A percentile compares a stretch with the other conserved stretches of the same genome.
Conservation (phyloP, 2,888 invertebrate genomes). For the Sesia apiformis region DNA sequence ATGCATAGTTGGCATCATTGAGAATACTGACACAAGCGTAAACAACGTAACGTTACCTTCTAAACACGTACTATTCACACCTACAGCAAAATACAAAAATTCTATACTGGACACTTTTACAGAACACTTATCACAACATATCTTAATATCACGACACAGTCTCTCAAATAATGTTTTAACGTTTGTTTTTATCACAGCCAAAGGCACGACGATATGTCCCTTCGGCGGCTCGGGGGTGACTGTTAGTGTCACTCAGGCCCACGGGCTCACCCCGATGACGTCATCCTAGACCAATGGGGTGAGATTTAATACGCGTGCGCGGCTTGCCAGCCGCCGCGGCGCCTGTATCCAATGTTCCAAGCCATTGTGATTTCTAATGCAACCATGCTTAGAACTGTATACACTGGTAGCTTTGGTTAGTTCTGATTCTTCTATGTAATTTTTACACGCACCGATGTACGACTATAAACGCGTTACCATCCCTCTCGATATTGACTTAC, state of each 20-base stretch:
- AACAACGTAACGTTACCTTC: constrained; percentile 29
- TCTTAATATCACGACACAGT: constrained; percentile 21
- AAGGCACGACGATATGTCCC: constrained; percentile 40
- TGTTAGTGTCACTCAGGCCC: constrained; percentile 64
- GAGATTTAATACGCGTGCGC: constrained; percentile 57
- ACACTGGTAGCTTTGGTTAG: constrained; percentile 45
- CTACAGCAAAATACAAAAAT: not conserved
- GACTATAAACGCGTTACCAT: constrained; percentile 18
- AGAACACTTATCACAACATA: constrained; percentile 1
- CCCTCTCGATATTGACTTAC: constrained; percentile 27
- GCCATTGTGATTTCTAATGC: constrained; percentile 9
- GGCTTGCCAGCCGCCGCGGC: constrained; percentile 57
- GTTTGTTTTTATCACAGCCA: constrained; percentile 49
- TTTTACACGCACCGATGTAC: constrained; percentile 28
- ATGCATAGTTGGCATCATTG: constrained; percentile 41
- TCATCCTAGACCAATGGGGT: constrained; percentile 70
- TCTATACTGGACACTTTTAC: not conserved
- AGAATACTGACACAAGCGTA: constrained; percentile 41
- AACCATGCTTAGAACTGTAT: constrained; percentile 18
- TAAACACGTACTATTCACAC: not conserved
- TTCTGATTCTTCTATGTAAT: constrained; percentile 14
- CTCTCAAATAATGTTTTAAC: constrained; percentile 25
- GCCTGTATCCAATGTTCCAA: constrained; percentile 39
- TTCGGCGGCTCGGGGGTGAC: constrained; percentile 60
- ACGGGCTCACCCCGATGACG: constrained; percentile 71